Evolutionary conservation across 2,113 vertebrate genomes (phyloP).

Genomic region (Anseranas semipalmata): DNA sequence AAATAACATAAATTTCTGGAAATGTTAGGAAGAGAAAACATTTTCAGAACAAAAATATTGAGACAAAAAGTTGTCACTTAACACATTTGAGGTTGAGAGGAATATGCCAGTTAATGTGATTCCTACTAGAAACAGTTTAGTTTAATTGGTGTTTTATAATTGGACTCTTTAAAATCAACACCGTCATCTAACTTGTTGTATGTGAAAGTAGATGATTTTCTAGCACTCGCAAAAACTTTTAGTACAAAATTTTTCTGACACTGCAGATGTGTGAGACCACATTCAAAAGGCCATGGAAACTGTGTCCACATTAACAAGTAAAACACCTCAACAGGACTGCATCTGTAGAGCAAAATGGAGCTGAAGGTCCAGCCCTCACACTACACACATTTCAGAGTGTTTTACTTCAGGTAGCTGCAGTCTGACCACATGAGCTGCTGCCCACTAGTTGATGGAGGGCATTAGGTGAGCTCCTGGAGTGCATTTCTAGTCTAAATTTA

Average conservation of each 20-base stretch:
- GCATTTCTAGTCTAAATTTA: background rate
- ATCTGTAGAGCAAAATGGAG: background rate
- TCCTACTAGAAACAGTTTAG: background rate
- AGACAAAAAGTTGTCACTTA: conserved; percentile 16
- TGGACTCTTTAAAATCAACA: background rate
- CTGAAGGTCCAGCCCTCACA: background rate
- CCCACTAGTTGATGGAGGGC: background rate
- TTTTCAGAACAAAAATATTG: conserved; percentile 24
- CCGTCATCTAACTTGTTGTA: background rate
- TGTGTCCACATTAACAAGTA: background rate
- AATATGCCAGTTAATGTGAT: background rate
- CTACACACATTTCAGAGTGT: background rate
- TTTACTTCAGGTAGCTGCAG: background rate
- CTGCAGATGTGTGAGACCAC: accelerated
- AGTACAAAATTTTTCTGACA: background rate
- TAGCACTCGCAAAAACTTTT: background rate
- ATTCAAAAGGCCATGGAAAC: background rate
- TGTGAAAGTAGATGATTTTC: background rate
- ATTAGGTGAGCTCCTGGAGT: background rate
- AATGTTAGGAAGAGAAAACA: conserved; percentile 10
- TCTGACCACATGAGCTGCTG: background rate
- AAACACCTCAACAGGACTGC: background rate
- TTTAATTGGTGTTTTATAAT: background rate
- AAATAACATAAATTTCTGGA: conserved; percentile 33
- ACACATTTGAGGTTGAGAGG: background rate